A percentile compares a stretch with the other conserved stretches of the same genome.
phyloP scores from a whole-genome alignment of 1,140 invertebrate genomes.

The Pachypsylla venusta region DNA sequence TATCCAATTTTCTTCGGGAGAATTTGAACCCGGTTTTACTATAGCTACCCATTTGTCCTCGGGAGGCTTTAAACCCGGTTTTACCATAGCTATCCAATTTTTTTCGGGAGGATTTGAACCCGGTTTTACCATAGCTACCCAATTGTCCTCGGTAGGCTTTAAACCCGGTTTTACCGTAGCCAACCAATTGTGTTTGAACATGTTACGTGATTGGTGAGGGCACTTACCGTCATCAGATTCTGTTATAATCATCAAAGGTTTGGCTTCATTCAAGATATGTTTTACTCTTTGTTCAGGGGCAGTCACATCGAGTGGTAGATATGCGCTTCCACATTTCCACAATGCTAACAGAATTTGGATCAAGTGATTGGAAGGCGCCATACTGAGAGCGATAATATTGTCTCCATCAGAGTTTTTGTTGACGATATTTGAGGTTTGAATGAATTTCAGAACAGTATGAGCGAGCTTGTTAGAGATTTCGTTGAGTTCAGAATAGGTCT shows the following conservation, averaged over 20 bases:
- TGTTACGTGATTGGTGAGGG: too few relatives aligned
- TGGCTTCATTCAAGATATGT: conserved; percentile 59
- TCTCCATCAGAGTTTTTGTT: conserved; percentile 43
- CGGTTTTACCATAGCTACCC: too few relatives aligned
- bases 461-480: conserved; percentile 42
- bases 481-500: conserved; percentile 44
- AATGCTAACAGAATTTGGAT: conserved; percentile 52
- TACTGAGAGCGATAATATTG: conserved; percentile 53
- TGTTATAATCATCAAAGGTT: conserved; percentile 50
- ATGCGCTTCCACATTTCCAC: conserved; percentile 66
- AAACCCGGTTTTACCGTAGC: too few relatives aligned
- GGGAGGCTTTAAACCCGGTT: too few relatives aligned
- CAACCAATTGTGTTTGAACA: too few relatives aligned
- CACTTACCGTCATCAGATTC: conserved; percentile 33
- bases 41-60: too few relatives aligned
- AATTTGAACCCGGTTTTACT: too few relatives aligned
- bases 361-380: conserved; percentile 55
- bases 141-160: too few relatives aligned
- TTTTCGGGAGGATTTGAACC: too few relatives aligned
- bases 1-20: too few relatives aligned
- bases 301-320: conserved; percentile 60
- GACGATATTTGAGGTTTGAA: conserved; percentile 24
- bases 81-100: too few relatives aligned
- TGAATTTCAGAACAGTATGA: conserved; percentile 31
- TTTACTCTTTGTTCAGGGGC: conserved; percentile 56